Conservation (phyloP, 2,797 vertebrate species). For the Numenius phaeopus region DNA sequence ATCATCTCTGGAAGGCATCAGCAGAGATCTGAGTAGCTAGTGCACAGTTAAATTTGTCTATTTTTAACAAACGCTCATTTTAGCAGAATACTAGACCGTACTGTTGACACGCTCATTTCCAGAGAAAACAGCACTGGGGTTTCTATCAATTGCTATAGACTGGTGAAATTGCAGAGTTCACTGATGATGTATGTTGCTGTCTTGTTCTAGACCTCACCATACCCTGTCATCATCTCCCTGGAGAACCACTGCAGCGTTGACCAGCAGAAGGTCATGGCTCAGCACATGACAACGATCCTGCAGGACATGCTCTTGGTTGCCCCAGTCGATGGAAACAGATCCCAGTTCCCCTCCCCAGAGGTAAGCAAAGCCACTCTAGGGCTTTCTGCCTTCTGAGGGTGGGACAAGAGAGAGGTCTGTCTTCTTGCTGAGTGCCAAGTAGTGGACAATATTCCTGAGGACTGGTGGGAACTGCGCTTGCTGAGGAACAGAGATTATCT, state of each 20-base stretch:
- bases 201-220: constrained; percentile 85
- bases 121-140: neutral
- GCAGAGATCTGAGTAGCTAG: neutral
- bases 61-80: neutral
- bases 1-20: neutral
- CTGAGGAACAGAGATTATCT: neutral
- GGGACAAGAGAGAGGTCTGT: neutral
- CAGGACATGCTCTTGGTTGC: constrained; percentile 85
- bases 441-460: neutral
- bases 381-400: neutral
- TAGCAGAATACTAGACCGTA: neutral
- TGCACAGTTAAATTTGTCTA: neutral
- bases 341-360: constrained; percentile 91
- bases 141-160: neutral
- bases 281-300: constrained; percentile 86
- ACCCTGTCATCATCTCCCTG: constrained; percentile 95
- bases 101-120: neutral
- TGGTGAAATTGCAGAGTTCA: neutral
- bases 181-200: neutral
- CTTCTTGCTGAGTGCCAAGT: neutral
- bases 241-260: constrained; percentile 94
- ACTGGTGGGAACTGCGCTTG: neutral
- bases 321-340: constrained; percentile 81
- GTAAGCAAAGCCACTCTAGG: constrained; percentile 69
- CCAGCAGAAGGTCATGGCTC: constrained; percentile 92